Evolutionary conservation across 2,888 invertebrate genomes (phyloP).

Genomic region (Caenorhabditis sulstoni): DNA sequence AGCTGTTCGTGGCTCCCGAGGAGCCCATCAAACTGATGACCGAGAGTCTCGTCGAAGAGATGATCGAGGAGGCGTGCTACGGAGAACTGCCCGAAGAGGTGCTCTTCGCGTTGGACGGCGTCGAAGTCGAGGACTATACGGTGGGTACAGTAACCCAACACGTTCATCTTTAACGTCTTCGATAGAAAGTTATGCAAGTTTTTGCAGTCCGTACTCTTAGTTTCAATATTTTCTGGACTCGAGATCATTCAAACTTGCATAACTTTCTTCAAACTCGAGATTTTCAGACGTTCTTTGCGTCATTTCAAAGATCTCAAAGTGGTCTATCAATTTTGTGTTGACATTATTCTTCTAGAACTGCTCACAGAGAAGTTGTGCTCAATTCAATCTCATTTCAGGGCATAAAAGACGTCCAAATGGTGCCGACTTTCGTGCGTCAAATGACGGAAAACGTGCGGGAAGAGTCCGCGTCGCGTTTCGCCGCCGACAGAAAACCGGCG

Average conservation of each 20-base stretch:
- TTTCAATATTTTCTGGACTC: no score
- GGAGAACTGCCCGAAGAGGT: conserved; percentile 54
- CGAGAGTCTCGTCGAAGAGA: conserved; percentile 49
- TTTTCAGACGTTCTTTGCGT: no score
- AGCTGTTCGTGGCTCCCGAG: conserved; percentile 13
- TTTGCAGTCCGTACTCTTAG: no score
- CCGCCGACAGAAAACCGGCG: conserved; percentile 67
- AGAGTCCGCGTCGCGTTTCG: conserved; percentile 65
- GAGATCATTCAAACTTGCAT: no score
- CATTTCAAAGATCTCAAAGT: no score
- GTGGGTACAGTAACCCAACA: no score
- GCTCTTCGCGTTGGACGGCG: conserved; percentile 37
- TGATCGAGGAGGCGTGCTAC: conserved; percentile 52
- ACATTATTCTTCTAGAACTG: no score
- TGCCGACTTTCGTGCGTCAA: conserved; percentile 69
- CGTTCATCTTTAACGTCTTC: no score
- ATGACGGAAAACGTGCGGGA: conserved; percentile 60
- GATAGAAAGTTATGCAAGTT: no score
- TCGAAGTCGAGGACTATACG: conserved; percentile 56
- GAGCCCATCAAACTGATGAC: conserved; percentile 42
- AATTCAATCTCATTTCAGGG: conserved; percentile 49
- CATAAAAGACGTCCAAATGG: conserved; percentile 57
- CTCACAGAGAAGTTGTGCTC: no score
- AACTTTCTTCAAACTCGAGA: no score
- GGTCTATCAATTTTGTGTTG: no score